Percentiles rank a stretch among this genome's conserved stretches.
phyloP scores from a whole-genome alignment of 2,113 vertebrate genomes.

The Brachyhypopomus gauderio region DNA sequence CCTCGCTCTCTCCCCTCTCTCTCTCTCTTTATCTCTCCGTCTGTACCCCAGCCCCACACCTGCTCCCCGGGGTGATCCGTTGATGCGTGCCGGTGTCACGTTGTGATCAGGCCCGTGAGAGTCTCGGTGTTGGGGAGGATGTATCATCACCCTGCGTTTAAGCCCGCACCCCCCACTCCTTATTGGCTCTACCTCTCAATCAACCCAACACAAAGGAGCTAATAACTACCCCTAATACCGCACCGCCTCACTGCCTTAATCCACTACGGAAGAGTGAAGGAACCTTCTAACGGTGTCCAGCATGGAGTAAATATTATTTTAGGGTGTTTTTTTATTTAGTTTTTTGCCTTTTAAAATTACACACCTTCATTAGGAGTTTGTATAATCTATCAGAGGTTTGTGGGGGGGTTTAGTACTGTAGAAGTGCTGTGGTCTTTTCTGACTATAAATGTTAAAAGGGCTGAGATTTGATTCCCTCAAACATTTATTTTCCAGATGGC shows the following conservation, averaged over 20 bases:
- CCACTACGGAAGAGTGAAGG: not conserved
- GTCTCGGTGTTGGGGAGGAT: too few species aligned
- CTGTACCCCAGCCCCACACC: not conserved
- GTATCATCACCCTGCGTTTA: too few species aligned
- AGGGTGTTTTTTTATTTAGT: too few species aligned
- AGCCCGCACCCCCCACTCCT: too few species aligned
- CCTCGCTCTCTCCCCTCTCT: not conserved
- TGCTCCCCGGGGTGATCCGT: not conserved
- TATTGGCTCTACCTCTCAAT: not conserved
- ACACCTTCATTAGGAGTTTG: not conserved
- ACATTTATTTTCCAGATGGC: too few species aligned
- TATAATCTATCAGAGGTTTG: not conserved
- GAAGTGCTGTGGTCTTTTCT: not conserved
- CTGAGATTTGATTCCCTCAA: not conserved
- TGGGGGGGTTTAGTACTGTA: too few species aligned
- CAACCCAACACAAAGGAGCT: conserved; percentile 17
- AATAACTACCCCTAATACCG: conserved; percentile 34
- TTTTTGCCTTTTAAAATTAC: too few species aligned
- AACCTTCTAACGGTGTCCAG: not conserved
- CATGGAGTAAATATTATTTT: not conserved
- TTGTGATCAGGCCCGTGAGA: not conserved
- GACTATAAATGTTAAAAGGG: not conserved
- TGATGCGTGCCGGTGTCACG: not conserved
- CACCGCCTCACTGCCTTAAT: conserved; percentile 18
- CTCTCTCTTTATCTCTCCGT: not conserved